phyloP scores from a whole-genome alignment of 2,797 vertebrate genomes.

The Myripristis murdjan region DNA sequence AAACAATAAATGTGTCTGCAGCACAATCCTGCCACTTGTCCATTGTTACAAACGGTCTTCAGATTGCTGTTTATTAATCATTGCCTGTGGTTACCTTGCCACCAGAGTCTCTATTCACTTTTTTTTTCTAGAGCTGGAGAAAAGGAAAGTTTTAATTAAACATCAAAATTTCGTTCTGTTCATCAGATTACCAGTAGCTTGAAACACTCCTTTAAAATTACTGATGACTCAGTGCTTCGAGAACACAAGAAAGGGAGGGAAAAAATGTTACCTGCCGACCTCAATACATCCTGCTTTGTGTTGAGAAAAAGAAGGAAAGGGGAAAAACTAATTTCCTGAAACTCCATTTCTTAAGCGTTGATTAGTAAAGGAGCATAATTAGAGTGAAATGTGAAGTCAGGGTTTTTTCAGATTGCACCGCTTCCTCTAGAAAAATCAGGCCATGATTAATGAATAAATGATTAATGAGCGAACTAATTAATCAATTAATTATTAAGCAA shows the following conservation, averaged over 20 bases:
- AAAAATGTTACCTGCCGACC: slow-evolving; percentile 76
- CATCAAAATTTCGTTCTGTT: slow-evolving; percentile 60
- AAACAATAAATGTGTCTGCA: slow-evolving; percentile 77
- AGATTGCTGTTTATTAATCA: slow-evolving; percentile 79
- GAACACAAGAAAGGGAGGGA: slow-evolving; percentile 56
- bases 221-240: slow-evolving; percentile 78
- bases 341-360: slow-evolving; percentile 87
- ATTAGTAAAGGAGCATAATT: slow-evolving; percentile 89
- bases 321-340: slow-evolving; percentile 85
- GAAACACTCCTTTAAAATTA: slow-evolving; percentile 73
- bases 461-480: slow-evolving; percentile 90
- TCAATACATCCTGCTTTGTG: slow-evolving; percentile 82
- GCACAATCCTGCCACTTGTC: slow-evolving; percentile 66
- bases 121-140: slow-evolving; percentile 41
- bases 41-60: slow-evolving; percentile 67
- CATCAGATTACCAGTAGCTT: slow-evolving; percentile 68
- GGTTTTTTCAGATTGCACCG: slow-evolving; percentile 82
- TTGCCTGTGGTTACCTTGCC: slow-evolving; percentile 63
- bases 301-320: slow-evolving; percentile 69
- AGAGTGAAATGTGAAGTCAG: slow-evolving; percentile 88
- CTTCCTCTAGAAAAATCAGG: slow-evolving; percentile 88
- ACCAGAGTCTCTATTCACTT: slow-evolving; percentile 51
- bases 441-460: slow-evolving; percentile 90
- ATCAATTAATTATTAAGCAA: slow-evolving; percentile 90
- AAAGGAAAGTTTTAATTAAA: slow-evolving; percentile 71